Evolutionary conservation across 2,113 vertebrate species (phyloP).

Genomic region (Sitta europaea): DNA sequence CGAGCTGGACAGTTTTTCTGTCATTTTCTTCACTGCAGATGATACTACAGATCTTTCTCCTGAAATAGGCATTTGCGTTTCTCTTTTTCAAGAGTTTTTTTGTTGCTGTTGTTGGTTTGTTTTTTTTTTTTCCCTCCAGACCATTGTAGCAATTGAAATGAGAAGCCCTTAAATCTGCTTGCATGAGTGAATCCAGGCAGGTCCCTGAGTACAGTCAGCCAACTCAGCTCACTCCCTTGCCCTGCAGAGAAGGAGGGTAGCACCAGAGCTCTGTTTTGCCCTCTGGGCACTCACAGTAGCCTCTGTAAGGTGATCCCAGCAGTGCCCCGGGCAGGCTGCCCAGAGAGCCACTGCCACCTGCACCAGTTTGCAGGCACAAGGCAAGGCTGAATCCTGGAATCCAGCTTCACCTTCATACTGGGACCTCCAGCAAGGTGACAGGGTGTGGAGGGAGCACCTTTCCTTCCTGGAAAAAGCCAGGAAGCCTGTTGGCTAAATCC

Average conservation of each 20-base stretch:
- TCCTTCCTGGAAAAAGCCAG: not conserved
- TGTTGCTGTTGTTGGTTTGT: not conserved
- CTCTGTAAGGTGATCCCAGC: not conserved
- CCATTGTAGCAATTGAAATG: not conserved
- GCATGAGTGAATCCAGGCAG: not conserved
- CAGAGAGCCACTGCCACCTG: not conserved
- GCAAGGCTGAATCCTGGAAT: not conserved
- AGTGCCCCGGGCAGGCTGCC: not conserved
- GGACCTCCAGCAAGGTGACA: not conserved
- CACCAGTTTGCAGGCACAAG: not conserved
- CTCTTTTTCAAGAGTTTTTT: not conserved
- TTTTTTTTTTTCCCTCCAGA: not conserved
- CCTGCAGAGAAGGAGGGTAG: not conserved
- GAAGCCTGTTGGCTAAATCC: not conserved
- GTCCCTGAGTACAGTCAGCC: not conserved
- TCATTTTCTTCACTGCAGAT: not conserved
- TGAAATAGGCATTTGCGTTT: not conserved
- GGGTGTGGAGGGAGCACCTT: not conserved
- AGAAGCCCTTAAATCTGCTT: not conserved
- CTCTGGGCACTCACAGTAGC: not conserved
- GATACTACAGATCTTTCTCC: not conserved
- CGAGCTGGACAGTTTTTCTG: not conserved
- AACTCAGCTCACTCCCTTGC: not conserved
- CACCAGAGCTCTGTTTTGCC: not conserved
- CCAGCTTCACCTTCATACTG: not conserved